These are phyloP conservation scores for Microctenopoma stevenorrisi DNA, from an alignment of 2,797 vertebrate genomes.

Conservation along the genomic window DNA sequence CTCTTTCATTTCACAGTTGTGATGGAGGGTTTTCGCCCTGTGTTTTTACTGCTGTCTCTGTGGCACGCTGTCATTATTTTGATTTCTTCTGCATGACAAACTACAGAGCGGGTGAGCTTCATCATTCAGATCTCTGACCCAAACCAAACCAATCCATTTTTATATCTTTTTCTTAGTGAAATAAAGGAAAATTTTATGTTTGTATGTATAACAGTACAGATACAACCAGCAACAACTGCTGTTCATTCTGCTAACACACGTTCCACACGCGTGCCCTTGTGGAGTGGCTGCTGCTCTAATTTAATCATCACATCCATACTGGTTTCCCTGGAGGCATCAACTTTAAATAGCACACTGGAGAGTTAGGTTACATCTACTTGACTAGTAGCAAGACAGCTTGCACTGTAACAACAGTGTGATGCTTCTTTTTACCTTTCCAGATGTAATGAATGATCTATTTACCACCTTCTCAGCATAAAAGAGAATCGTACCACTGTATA, in stretches of 20 bases:
- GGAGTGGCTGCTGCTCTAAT: slow-evolving; percentile 1
- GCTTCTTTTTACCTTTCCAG: neutral
- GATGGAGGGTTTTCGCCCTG: slow-evolving; percentile 26
- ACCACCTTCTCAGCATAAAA: no score
- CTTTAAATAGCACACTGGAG: slow-evolving; percentile 23
- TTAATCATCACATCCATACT: slow-evolving; percentile 12
- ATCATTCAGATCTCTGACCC: slow-evolving; percentile 12
- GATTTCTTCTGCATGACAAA: slow-evolving; percentile 32
- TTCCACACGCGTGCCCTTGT: neutral
- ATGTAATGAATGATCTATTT: no score
- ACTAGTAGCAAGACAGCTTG: neutral
- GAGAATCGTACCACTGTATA: no score
- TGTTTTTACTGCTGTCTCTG: slow-evolving; percentile 23
- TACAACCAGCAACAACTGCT: no score
- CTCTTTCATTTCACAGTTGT: slow-evolving; percentile 43
- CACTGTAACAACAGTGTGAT: neutral
- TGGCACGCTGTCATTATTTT: slow-evolving; percentile 35
- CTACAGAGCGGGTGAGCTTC: slow-evolving; percentile 6
- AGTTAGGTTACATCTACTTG: slow-evolving; percentile 7
- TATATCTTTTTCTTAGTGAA: neutral
- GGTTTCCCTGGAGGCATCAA: slow-evolving; percentile 3
- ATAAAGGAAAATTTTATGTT: neutral
- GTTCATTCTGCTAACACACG: neutral
- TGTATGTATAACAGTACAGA: no score
- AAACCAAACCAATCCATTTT: neutral